phyloP scores from a whole-genome alignment of 2,113 vertebrate species.

The Sebastes fasciatus region DNA sequence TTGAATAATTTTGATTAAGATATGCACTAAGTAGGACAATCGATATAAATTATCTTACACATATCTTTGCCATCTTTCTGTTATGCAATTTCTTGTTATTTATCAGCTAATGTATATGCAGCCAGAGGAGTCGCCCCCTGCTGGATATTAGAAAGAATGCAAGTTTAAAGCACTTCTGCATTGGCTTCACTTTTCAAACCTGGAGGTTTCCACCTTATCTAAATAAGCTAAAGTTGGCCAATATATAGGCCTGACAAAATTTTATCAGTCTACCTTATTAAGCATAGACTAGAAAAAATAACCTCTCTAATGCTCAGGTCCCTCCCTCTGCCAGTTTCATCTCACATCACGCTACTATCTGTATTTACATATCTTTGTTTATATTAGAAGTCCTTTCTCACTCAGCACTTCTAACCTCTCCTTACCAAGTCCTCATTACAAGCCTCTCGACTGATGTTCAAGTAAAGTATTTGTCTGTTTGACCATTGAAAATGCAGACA shows the following conservation, averaged over 20 bases:
- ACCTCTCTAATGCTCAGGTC: not conserved
- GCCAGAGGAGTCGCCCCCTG: no score
- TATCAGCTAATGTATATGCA: no score
- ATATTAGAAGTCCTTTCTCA: not conserved
- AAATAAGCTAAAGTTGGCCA: not conserved
- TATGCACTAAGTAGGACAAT: no score
- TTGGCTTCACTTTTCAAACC: no score
- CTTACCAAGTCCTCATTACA: not conserved
- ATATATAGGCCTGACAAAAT: not conserved
- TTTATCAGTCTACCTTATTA: not conserved
- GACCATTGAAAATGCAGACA: not conserved
- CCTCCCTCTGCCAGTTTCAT: not conserved
- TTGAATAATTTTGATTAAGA: no score
- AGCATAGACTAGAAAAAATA: not conserved
- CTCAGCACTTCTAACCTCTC: not conserved
- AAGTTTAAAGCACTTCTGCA: no score
- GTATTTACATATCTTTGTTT: not conserved
- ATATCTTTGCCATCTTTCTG: no score
- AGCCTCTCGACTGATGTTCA: not conserved
- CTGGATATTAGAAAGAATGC: no score
- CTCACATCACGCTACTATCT: no score
- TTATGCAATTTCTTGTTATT: no score
- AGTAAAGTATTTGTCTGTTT: not conserved
- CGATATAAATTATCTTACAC: no score
- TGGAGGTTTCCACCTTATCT: no score